Base-by-base conservation (phyloP, 2,888 invertebrate genomes). In the Portevinia maculata region DNA sequence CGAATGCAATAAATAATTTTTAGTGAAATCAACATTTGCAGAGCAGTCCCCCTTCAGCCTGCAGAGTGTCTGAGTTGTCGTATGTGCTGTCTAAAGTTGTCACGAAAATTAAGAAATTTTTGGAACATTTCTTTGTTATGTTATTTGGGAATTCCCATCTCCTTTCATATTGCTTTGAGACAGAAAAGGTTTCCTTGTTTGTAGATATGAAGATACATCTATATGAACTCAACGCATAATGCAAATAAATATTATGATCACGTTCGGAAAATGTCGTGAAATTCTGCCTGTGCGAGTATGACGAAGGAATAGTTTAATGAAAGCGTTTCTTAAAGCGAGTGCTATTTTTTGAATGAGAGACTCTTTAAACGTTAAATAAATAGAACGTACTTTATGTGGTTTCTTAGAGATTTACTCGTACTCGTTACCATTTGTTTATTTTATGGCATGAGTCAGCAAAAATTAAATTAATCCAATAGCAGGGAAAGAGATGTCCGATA, bases 1-100 rank as follows among this genome's bases (percentile, higher is more conserved):
- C 75, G 75, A 81, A 75, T 81, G 79, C 79, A 81, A 81, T 81
- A 81, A 81, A 81, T 81, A 81, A 81, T 81, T 81, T 70, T 24
- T 52, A 67, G 57, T 39, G 79, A 75, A 81, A 81, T 81, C 75
- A 75, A 59, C 79, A 75, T 75, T 81, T 75, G 62, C 41, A 67
- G 5, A 3, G 39, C 11, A 8, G 50, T 19, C 19, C 8, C n/a
- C 19, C 6, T 34, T 11, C 34, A 11, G 4, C 44, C 19, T 15
- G 50, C 24, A 19, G 24, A 7, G 13, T 57, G 34, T 50, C 17
- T 19, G 34, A 37, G 17, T 24, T 50, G 48, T 62, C n/a, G 32
- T 48, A 39, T 48, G 48, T 17, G 24, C 46, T 59, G 50, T 64
- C 62, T 62, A 64, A 69, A 79, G 34, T 65, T 67, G 62, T 70